phyloP scores from a whole-genome alignment of 2,113 vertebrate species.

The Prochilodus magdalenae region DNA sequence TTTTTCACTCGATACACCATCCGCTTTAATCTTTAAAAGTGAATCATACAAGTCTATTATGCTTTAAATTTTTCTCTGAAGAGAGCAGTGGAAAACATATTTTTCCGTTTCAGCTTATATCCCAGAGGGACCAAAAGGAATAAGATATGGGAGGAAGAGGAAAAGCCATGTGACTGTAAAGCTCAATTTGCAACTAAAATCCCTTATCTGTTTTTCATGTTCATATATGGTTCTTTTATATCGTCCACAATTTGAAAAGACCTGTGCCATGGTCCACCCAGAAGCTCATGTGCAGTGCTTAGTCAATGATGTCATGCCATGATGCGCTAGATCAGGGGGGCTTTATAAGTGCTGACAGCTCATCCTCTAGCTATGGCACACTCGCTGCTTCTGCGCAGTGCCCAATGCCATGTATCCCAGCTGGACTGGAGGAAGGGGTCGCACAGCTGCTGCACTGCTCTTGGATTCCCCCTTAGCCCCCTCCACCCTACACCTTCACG shows the following conservation, averaged over 20 bases:
- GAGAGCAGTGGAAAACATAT: background rate
- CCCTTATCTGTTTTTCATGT: conserved; percentile 3
- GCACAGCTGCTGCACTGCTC: conserved; percentile 61
- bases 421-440: conserved; percentile 38
- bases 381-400: conserved; percentile 38
- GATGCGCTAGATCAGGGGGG: conserved; percentile 50
- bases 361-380: conserved; percentile 45
- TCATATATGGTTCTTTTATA: background rate
- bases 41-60: conserved; percentile 57
- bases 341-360: conserved; percentile 58
- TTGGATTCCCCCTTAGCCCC: conserved; percentile 5
- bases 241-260: background rate
- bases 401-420: conserved; percentile 34
- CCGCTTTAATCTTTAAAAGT: conserved; percentile 58
- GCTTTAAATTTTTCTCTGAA: conserved; percentile 30
- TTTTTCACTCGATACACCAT: conserved; percentile 39
- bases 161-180: background rate
- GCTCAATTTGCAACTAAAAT: background rate
- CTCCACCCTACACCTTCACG: conserved; percentile 45
- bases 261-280: background rate
- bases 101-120: background rate
- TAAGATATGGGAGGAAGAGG: background rate
- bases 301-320: conserved; percentile 36
- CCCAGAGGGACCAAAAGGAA: background rate
- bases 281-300: conserved; percentile 8